Percentiles rank a stretch among this genome's conserved stretches.
phyloP scores from a whole-genome alignment of 2,113 vertebrate species.

The Pampusana beccarii region DNA sequence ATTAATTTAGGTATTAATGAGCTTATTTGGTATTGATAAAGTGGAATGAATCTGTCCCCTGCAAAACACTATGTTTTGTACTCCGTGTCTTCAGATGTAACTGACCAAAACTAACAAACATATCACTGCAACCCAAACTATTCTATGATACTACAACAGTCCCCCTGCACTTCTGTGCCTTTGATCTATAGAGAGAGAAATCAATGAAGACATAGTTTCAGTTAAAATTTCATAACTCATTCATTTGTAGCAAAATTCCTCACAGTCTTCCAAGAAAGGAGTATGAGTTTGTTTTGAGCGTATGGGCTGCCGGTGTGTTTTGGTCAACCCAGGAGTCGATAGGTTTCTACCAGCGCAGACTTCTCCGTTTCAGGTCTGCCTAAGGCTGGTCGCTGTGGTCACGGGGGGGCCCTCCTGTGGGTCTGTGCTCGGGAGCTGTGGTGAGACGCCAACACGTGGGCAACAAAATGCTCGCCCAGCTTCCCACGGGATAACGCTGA shows the following conservation, averaged over 20 bases:
- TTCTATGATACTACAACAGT: neutral
- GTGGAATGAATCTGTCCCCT: neutral
- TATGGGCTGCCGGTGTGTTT: neutral
- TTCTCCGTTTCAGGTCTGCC: neutral
- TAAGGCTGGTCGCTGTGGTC: neutral
- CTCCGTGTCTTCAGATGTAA: neutral
- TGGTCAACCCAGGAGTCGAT: neutral
- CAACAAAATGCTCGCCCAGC: neutral
- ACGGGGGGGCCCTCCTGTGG: neutral
- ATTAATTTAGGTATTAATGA: constrained; percentile 20
- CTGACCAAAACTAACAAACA: neutral
- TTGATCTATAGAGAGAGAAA: constrained; percentile 9
- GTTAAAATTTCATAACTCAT: neutral
- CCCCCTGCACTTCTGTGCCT: neutral
- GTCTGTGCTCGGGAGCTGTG: neutral
- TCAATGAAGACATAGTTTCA: neutral
- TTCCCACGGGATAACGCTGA: neutral
- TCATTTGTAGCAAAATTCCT: constrained; percentile 2
- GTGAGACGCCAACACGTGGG: neutral
- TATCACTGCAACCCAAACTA: neutral
- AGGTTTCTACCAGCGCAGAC: neutral
- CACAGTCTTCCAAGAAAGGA: neutral
- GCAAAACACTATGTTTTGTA: neutral
- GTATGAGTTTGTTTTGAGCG: neutral
- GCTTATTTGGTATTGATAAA: neutral